phyloP scores from a whole-genome alignment of 2,888 invertebrate genomes.

The Cheilosia urbana region DNA sequence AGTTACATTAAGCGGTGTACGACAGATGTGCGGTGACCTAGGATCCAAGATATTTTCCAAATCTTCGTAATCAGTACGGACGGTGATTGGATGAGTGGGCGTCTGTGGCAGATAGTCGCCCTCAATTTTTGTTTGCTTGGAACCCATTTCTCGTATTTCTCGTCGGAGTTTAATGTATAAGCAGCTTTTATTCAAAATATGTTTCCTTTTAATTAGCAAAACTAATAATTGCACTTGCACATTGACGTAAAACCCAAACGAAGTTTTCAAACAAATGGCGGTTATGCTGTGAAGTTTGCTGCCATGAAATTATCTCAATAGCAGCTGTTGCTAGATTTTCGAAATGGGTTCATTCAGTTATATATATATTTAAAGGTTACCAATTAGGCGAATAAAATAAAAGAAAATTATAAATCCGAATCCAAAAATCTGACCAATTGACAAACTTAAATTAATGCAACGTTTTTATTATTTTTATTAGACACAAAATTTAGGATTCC shows the following conservation, averaged over 20 bases:
- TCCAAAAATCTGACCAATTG: no score
- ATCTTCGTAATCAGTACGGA: slow-evolving; percentile 48
- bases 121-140: slow-evolving; percentile 80
- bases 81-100: slow-evolving; percentile 69
- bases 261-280: slow-evolving; percentile 76
- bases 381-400: no score
- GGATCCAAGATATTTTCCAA: slow-evolving; percentile 77
- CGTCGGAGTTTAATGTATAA: neutral
- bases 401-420: no score
- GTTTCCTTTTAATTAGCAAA: slow-evolving; percentile 53
- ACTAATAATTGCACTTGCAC: slow-evolving; percentile 27
- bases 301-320: neutral
- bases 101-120: slow-evolving; percentile 78
- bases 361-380: no score
- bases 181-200: neutral
- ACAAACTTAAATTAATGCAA: no score
- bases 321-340: slow-evolving; percentile 64
- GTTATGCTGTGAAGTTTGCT: slow-evolving; percentile 59
- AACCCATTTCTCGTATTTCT: slow-evolving; percentile 79
- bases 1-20: slow-evolving; percentile 80
- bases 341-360: slow-evolving; percentile 60
- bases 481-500: no score
- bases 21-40: slow-evolving; percentile 80
- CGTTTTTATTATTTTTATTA: no score
- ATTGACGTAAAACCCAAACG: slow-evolving; percentile 45